Evolutionary conservation across 2,888 invertebrate species (phyloP), one percentile per base, ranked within the genome.

Genomic region (Campoplex nolae): DNA sequence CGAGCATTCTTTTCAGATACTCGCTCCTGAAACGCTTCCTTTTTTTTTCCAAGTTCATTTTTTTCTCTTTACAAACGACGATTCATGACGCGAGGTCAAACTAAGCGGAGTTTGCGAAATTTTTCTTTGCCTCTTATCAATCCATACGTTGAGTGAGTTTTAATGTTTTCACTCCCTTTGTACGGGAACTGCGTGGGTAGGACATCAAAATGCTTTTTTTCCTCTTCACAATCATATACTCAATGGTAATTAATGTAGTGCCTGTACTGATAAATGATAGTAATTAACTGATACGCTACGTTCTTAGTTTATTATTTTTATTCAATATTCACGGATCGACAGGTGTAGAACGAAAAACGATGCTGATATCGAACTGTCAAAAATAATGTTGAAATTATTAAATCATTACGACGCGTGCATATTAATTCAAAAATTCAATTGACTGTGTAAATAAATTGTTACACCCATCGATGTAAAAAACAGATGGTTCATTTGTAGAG

Each of bases 61-160:
- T 81, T 16, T 79, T 79, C 65, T 79, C 54, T 79, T 56, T 51
- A 75, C n/a, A 48, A 78, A 75, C 51, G 32, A 75, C 51, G 32
- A 58, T 32, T 32, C n/a, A 11, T 18, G 35, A 23, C 28, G 13
- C 77, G 54, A 35, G 28, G 48, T 48, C 13, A 32, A 45, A 35
- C 51, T 67, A 65, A 32, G 68, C 35, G 23, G 58, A 70, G 71
- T 65, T 18, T n/a, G 65, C 23, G n/a, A 76, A 45, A 83, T 76
- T 86, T 56, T 8, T 56, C 32, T 54, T 51, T 42, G 51, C 51
- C 11, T 48, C 28, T 75, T 67, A 35, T 48, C 35, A 48, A 3
- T 1, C 4, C 78, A 48, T 62, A 32, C 32, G 6, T 62, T 62
- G 16, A 74, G 35, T 65, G 51, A 48, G 28, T 28, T 82, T 81